These are phyloP conservation scores for Eristalinus aeneus DNA, from an alignment of 2,888 invertebrate genomes.

Conservation along the genomic window DNA sequence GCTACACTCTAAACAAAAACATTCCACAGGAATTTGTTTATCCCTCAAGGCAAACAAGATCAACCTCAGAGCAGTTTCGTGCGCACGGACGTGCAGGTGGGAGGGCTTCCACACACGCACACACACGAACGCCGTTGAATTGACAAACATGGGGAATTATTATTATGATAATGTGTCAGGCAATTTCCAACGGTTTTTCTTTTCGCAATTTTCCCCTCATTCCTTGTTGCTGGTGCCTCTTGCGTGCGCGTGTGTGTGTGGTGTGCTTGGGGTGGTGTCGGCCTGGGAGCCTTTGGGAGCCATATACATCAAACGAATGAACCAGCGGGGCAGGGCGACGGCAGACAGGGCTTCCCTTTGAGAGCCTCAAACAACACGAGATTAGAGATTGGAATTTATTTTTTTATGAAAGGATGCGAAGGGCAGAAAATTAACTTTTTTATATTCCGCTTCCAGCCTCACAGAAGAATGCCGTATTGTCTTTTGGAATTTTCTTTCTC, in stretches of 20 bases:
- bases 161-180: constrained; percentile 59
- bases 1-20: not conserved
- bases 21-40: not conserved
- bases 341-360: not conserved
- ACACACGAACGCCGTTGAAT: constrained; percentile 24
- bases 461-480: not conserved
- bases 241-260: not conserved
- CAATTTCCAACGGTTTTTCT: constrained; percentile 53
- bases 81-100: not conserved
- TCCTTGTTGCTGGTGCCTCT: not conserved
- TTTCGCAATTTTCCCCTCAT: constrained; percentile 16
- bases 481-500: not conserved
- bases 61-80: not conserved
- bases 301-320: constrained; percentile 43
- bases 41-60: not conserved
- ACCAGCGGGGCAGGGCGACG: not conserved
- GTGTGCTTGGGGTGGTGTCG: not conserved
- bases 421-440: constrained; percentile 34
- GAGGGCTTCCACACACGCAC: not conserved
- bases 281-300: constrained; percentile 5
- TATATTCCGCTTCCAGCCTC: not conserved
- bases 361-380: not conserved
- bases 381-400: constrained; percentile 38
- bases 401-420: constrained; percentile 23
- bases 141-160: constrained; percentile 46